Conservation (phyloP, 2,888 invertebrate genomes). For the Calameuta pallipes region DNA sequence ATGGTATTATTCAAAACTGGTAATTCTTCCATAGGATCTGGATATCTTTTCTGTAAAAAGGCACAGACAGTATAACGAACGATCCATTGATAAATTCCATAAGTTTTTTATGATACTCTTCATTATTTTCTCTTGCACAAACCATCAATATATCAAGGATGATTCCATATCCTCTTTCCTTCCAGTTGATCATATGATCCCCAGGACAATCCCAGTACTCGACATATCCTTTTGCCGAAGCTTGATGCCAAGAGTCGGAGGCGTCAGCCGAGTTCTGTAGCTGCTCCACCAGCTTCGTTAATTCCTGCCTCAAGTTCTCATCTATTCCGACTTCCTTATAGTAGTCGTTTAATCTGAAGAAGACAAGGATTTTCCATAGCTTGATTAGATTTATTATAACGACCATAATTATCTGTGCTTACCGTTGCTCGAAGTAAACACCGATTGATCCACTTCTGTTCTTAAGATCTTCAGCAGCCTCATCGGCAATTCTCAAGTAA, state of each 20-base stretch:
- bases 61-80: too few relatives aligned
- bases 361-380: background rate
- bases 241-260: constrained; percentile 40
- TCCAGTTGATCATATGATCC: constrained; percentile 49
- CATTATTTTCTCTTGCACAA: background rate
- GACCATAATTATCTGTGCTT: background rate
- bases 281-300: background rate
- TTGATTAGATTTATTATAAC: background rate
- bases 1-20: constrained; percentile 49
- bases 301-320: too few relatives aligned
- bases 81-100: too few relatives aligned
- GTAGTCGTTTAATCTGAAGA: too few relatives aligned
- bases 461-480: too few relatives aligned
- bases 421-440: constrained; percentile 30
- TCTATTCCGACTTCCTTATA: too few relatives aligned
- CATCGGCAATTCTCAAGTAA: too few relatives aligned
- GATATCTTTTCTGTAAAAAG: constrained; percentile 47
- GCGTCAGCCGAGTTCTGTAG: constrained; percentile 19
- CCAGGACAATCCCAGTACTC: constrained; percentile 29
- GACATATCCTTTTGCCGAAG: constrained; percentile 15
- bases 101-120: too few relatives aligned
- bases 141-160: constrained; percentile 57
- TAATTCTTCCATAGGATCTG: constrained; percentile 49
- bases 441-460: constrained; percentile 12
- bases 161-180: constrained; percentile 44